phyloP scores from a whole-genome alignment of 2,113 vertebrate species.

The Urocynchramus pylzowi region DNA sequence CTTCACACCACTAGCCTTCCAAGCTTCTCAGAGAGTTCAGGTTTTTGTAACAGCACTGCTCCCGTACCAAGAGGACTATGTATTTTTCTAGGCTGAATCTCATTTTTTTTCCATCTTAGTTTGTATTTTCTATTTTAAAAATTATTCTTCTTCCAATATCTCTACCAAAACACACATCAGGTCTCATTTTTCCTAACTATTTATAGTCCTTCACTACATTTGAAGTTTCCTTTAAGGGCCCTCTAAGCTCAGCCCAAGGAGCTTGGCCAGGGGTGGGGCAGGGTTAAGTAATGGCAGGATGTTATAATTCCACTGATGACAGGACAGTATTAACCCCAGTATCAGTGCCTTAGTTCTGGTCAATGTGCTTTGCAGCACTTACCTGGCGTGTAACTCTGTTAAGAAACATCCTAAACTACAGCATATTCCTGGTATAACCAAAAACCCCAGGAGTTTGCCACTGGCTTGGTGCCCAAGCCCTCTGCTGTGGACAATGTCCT shows the following conservation, averaged over 20 bases:
- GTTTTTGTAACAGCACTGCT: not conserved
- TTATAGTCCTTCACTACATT: not conserved
- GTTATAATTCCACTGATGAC: not conserved
- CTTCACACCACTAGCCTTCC: not conserved
- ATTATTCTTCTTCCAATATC: not conserved
- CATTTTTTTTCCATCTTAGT: not conserved
- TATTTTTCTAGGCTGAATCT: not conserved
- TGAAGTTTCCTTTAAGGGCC: not conserved
- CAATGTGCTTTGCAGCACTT: not conserved
- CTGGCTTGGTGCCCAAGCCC: not conserved
- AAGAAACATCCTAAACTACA: not conserved
- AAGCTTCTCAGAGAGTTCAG: not conserved
- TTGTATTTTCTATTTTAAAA: not conserved
- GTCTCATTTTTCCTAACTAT: not conserved
- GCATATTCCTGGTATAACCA: not conserved
- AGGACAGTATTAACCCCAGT: not conserved
- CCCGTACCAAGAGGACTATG: not conserved
- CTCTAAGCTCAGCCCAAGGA: not conserved
- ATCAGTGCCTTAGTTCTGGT: not conserved
- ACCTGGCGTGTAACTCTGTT: not conserved
- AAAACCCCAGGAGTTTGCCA: not conserved
- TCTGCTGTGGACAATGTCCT: not conserved
- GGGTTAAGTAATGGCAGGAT: not conserved
- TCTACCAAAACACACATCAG: not conserved
- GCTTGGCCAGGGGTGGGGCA: not conserved